Conservation (phyloP, 23 tunicate genomes). For the Pegea sp. region DNA sequence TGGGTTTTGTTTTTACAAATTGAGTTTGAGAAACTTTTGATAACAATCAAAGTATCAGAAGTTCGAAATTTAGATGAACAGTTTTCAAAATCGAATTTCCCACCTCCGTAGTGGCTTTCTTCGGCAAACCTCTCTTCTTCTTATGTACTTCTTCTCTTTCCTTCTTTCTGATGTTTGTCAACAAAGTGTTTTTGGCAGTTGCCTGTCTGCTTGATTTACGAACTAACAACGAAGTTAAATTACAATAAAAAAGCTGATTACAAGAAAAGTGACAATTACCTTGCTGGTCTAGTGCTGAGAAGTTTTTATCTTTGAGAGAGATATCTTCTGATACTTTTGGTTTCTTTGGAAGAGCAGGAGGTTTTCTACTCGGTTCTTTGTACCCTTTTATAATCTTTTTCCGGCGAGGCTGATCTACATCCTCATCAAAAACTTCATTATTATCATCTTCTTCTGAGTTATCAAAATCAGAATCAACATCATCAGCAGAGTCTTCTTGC, state of each 20-base stretch:
- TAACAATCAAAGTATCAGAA: too few species aligned
- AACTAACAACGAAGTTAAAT: slow-evolving; percentile 1
- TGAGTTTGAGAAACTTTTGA: too few species aligned
- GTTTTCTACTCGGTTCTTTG: slow-evolving; percentile 56
- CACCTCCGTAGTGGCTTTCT: slow-evolving; percentile 53
- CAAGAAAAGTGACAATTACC: too few species aligned
- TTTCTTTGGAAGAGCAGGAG: background rate
- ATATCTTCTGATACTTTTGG: background rate
- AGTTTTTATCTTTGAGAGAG: background rate
- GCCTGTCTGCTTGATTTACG: slow-evolving; percentile 54
- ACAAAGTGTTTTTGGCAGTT: slow-evolving; percentile 55
- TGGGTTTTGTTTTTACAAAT: too few species aligned
- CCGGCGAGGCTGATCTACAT: slow-evolving; percentile 23
- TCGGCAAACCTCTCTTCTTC: slow-evolving; percentile 41
- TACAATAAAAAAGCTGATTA: background rate
- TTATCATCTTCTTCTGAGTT: slow-evolving; percentile 54
- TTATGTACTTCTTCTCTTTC: slow-evolving; percentile 52
- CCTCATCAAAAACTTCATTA: slow-evolving; percentile 46
- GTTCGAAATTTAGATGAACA: too few species aligned
- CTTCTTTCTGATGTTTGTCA: slow-evolving; percentile 45
- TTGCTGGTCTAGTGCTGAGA: background rate
- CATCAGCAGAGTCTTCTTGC: slow-evolving; percentile 80
- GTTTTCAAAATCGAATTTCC: too few species aligned
- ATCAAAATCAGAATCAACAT: slow-evolving; percentile 95
- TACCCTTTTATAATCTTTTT: slow-evolving; percentile 46